Percentiles rank a stretch among this genome's conserved stretches.
Evolutionary conservation across 1,140 invertebrate species (phyloP).

Genomic region (Alviniconcha marisindica): DNA sequence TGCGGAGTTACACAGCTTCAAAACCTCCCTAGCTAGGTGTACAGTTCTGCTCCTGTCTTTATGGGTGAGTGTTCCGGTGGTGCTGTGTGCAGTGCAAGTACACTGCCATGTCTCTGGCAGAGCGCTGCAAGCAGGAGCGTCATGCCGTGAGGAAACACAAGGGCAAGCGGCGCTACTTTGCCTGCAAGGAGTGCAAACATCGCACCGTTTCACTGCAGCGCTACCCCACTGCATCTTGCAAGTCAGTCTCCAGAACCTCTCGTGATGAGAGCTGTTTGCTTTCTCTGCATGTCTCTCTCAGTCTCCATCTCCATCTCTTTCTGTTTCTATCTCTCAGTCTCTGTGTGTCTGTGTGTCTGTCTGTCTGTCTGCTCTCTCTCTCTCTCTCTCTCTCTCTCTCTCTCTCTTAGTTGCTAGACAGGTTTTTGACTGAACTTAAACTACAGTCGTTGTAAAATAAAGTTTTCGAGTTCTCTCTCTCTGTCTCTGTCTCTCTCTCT

Average conservation of each 20-base stretch:
- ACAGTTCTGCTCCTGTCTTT: background rate
- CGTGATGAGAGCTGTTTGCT: no score
- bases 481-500: no score
- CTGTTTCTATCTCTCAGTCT: background rate
- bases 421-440: no score
- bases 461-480: no score
- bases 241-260: constrained; percentile 52
- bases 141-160: constrained; percentile 86
- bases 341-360: constrained; percentile 7
- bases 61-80: background rate
- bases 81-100: constrained; percentile 85
- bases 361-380: background rate
- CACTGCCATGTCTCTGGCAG: constrained; percentile 88
- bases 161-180: constrained; percentile 92
- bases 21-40: no score
- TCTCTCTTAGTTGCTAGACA: no score
- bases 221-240: constrained; percentile 87
- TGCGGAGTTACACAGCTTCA: no score
- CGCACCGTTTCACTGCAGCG: constrained; percentile 84
- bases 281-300: background rate
- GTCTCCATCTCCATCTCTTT: no score
- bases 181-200: constrained; percentile 90
- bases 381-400: no score
- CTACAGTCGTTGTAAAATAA: no score
- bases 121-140: constrained; percentile 87